phyloP scores from a whole-genome alignment of 2,797 vertebrate species.

The Pangasius macronema region DNA sequence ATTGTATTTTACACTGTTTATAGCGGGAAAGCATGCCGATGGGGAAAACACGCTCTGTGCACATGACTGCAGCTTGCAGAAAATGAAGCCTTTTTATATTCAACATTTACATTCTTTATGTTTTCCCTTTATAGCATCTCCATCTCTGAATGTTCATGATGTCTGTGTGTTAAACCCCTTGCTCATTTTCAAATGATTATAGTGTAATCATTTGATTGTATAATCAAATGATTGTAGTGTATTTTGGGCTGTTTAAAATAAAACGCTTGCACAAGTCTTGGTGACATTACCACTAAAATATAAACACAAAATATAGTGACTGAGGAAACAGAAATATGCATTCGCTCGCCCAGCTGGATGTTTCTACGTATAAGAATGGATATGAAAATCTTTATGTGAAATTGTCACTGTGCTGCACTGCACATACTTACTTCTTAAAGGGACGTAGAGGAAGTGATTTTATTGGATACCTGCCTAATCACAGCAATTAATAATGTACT shows the following conservation, averaged over 20 bases:
- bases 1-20: neutral
- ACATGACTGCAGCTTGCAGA: neutral
- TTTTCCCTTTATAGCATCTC: slow-evolving; percentile 1
- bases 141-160: too few relatives aligned
- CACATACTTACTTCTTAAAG: neutral
- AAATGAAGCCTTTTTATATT: neutral
- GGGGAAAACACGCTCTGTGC: neutral
- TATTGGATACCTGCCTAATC: neutral
- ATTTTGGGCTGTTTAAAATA: neutral
- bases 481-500: neutral
- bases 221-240: neutral
- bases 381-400: neutral
- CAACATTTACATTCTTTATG: neutral
- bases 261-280: neutral
- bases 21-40: neutral
- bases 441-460: neutral
- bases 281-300: neutral
- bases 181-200: neutral
- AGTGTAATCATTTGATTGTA: too few relatives aligned
- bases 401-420: too few relatives aligned
- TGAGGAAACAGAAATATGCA: neutral
- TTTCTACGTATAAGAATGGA: neutral
- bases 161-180: neutral
- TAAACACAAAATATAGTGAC: neutral
- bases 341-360: neutral